phyloP scores from a whole-genome alignment of 2,888 invertebrate species.

The Axea sp. region DNA sequence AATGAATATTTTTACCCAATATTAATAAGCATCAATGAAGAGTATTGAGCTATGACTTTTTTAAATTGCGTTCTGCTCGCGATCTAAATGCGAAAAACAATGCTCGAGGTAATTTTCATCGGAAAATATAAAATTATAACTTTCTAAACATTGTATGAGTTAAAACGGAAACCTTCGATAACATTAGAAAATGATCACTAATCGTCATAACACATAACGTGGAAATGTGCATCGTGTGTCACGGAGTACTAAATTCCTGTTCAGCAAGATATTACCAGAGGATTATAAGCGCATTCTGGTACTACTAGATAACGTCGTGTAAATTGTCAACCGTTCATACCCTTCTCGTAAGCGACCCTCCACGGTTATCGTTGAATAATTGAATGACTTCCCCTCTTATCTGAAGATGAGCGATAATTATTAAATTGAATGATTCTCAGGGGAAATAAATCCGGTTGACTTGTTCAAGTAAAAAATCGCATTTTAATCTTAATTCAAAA shows the following conservation, averaged over 20 bases:
- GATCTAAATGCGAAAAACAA: no score
- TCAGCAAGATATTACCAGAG: conserved; percentile 75
- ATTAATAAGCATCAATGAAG: no score
- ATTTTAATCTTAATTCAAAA: conserved; percentile 48
- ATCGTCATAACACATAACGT: conserved; percentile 38
- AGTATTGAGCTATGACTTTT: no score
- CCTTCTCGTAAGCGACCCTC: conserved; percentile 66
- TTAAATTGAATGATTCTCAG: conserved; percentile 78
- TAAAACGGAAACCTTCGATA: no score
- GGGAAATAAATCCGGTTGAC: conserved; percentile 70
- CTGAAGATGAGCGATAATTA: conserved; percentile 71
- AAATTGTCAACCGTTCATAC: conserved; percentile 75
- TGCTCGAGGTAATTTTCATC: no score
- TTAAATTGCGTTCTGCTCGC: no score
- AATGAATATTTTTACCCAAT: no score
- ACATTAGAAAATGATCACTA: conserved; percentile 20
- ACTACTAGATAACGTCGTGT: conserved; percentile 77
- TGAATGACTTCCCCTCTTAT: conserved; percentile 65
- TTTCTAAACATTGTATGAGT: no score
- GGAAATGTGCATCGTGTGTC: conserved; percentile 71
- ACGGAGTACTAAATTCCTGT: conserved; percentile 72
- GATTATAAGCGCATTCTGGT: conserved; percentile 76
- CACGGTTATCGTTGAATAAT: conserved; percentile 65
- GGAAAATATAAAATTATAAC: no score
- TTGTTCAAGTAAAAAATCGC: conserved; percentile 46